Evolutionary conservation across 2,888 invertebrate genomes (phyloP), one percentile per base, ranked within the genome.

Genomic region (Sisyra terminalis): DNA sequence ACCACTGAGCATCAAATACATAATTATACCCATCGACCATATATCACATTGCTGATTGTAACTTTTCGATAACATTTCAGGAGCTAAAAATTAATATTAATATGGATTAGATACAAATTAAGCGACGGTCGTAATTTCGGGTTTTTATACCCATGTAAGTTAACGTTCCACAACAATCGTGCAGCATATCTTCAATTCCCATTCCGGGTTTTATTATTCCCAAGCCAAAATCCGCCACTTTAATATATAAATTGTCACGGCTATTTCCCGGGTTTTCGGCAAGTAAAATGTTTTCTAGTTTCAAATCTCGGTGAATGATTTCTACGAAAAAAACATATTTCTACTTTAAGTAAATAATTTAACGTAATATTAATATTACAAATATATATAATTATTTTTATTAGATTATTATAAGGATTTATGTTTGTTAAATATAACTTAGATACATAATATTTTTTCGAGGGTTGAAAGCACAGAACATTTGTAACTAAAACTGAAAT

Each of bases 21-120:
- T 60, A 42, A 72, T 70, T 15, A 72, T 60, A 8, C 73, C 73
- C 53, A 70, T 60, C 1, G 71, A 66, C 73, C 73, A 73, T 9
- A 71, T 63, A 51, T 73, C 73, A 54, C 72, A 73, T 48, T 67
- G 66, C 49, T 71, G 69, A 50, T 70, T 71, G 55, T 73, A 73
- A 48, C 64, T 64, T 41, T 55, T 56, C 34, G 61, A 60, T 31
- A 71, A 56, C 47, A 73, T 67, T 60, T 73, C 73, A 17, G 73
- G 73, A n/a, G 73, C 71, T 64, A 42, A 39, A 53, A 52, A 14
- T 29, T 15, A 29, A 18, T 59, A 50, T 18, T 51, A 44, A 46
- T 13, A 44, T 43, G 2, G n/a, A 37, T n/a, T 37, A 10, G 9
- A 37, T 15, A 44, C n/a, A 7, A 24, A 39, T 24, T 9, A 18